Evolutionary conservation across 2,888 invertebrate genomes (phyloP).

Genomic region (Alitta virens): DNA sequence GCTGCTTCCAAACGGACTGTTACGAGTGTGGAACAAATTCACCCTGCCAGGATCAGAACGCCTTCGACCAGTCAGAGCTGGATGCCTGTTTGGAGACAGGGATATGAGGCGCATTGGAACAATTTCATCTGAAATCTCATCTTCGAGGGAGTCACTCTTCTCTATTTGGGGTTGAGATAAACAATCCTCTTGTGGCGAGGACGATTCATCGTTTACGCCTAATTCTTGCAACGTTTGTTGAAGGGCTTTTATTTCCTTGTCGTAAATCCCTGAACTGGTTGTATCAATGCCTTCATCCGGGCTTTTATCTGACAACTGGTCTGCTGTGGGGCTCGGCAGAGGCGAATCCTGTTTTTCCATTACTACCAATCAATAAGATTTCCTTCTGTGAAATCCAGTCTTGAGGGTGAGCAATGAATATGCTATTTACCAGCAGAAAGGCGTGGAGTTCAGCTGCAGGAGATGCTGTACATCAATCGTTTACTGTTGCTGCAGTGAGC

Average conservation of each 20-base stretch:
- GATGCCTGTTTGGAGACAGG: background rate
- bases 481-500: too few species aligned
- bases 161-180: background rate
- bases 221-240: slow-evolving; percentile 13
- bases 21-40: background rate
- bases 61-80: background rate
- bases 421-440: too few species aligned
- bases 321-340: too few species aligned
- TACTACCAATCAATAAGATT: background rate
- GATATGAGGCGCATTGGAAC: background rate
- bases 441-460: too few species aligned
- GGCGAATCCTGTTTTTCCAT: background rate
- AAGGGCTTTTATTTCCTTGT: slow-evolving; percentile 11
- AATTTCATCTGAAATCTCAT: background rate
- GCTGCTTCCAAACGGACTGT: slow-evolving; percentile 1
- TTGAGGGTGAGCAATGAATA: too few species aligned
- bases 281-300: slow-evolving; percentile 1
- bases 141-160: background rate
- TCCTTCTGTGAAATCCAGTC: background rate
- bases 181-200: background rate
- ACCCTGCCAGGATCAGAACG: slow-evolving; percentile 15
- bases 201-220: background rate
- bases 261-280: background rate
- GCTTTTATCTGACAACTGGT: too few species aligned
- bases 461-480: too few species aligned